A percentile compares a stretch with the other conserved stretches of the same genome.
phyloP scores from a whole-genome alignment of 2,113 vertebrate genomes.

The Arothron firmamentum region DNA sequence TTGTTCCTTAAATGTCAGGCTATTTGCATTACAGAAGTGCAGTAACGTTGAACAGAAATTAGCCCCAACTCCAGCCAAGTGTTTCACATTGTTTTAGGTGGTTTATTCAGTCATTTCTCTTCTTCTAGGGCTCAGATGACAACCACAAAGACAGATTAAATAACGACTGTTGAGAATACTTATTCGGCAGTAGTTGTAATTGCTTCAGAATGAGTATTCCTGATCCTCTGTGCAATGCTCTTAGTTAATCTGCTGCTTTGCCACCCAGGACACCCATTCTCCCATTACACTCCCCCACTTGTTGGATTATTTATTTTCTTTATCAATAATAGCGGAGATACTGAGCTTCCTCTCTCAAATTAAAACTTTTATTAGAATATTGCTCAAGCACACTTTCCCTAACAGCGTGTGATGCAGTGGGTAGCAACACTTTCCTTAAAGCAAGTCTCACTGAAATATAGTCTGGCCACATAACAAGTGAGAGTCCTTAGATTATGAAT shows the following conservation, averaged over 20 bases:
- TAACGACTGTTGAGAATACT: slow-evolving; percentile 26
- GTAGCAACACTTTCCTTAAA: slow-evolving; percentile 14
- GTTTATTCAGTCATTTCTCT: slow-evolving; percentile 8
- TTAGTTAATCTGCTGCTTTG: slow-evolving; percentile 36
- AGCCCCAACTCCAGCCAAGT: slow-evolving; percentile 54
- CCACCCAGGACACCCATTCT: slow-evolving; percentile 37
- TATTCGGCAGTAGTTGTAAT: slow-evolving; percentile 52
- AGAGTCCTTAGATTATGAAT: no score
- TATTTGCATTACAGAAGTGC: slow-evolving; percentile 70
- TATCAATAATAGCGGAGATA: slow-evolving; percentile 50
- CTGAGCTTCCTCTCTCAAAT: slow-evolving; percentile 59
- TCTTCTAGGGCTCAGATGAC: slow-evolving; percentile 18
- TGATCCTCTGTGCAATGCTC: slow-evolving; percentile 24
- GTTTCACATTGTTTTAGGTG: slow-evolving; percentile 53
- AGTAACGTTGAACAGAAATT: slow-evolving; percentile 66
- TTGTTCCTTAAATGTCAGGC: slow-evolving; percentile 73
- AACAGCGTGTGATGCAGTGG: slow-evolving; percentile 10
- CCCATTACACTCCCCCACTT: slow-evolving; percentile 56
- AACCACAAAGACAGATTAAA: slow-evolving; percentile 40
- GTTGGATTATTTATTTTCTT: slow-evolving; percentile 54
- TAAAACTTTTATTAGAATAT: slow-evolving; percentile 66
- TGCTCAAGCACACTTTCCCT: slow-evolving; percentile 24
- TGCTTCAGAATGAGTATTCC: slow-evolving; percentile 52
- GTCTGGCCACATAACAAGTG: slow-evolving; percentile 4
- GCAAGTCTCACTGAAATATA: not conserved